A percentile compares a stretch with the other conserved stretches of the same genome.
phyloP scores from a whole-genome alignment of 2,888 invertebrate species.

The Anaspis maculata region DNA sequence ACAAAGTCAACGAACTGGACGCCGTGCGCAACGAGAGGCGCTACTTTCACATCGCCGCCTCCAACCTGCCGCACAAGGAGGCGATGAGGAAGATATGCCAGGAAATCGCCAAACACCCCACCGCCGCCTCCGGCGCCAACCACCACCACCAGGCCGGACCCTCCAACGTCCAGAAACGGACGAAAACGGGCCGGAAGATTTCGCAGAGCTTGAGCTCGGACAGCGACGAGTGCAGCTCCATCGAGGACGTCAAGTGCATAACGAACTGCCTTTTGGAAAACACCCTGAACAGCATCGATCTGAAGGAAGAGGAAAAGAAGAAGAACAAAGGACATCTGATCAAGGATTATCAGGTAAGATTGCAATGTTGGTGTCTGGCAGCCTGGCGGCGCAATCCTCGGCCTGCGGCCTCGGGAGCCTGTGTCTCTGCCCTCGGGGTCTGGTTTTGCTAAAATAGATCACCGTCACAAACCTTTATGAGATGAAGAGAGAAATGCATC shows the following conservation, averaged over 20 bases:
- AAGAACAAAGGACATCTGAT: constrained; percentile 5
- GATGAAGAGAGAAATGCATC: no score
- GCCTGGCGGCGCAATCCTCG: no score
- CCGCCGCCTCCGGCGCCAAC: no score
- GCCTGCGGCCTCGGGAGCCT: no score
- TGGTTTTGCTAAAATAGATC: no score
- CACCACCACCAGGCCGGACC: constrained; percentile 24
- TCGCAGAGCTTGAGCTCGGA: constrained; percentile 15
- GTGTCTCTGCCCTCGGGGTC: no score
- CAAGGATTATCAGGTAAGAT: constrained; percentile 5
- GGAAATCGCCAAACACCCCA: constrained; percentile 11
- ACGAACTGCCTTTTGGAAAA: constrained; percentile 33
- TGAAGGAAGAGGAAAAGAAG: constrained; percentile 15
- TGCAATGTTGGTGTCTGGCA: no score
- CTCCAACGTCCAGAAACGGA: constrained; percentile 20
- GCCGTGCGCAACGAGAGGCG: constrained; percentile 15
- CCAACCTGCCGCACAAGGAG: constrained; percentile 8
- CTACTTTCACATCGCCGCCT: constrained; percentile 5
- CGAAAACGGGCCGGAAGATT: constrained; percentile 21
- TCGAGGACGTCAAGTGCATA: constrained; percentile 31
- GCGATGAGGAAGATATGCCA: constrained; percentile 12
- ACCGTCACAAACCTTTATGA: no score
- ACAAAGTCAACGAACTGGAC: constrained; percentile 29
- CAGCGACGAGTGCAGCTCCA: constrained; percentile 23
- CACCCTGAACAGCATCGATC: constrained; percentile 27